Evolutionary conservation across 1,140 invertebrate genomes (phyloP), one percentile per base, ranked within the genome.

Genomic region (Panonychus citri): DNA sequence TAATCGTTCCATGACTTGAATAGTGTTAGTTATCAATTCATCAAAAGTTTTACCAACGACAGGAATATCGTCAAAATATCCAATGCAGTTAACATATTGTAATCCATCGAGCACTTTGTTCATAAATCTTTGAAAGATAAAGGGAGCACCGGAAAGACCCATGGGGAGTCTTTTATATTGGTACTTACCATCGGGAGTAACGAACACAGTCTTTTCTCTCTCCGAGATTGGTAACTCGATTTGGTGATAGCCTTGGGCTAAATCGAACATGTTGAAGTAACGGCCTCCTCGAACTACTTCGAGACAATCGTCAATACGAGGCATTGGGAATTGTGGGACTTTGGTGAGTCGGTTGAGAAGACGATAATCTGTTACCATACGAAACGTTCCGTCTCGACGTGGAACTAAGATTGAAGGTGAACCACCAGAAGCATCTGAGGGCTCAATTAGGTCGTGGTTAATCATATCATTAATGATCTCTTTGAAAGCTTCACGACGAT

Each of bases 261-360:
- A 62, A 65, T 76, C 73, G 0, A 77, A 61, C 0, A 64, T 66
- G 0, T 63, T 63, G 54, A 73, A 75, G 34, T 66, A 66, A 8
- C 57, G 66, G 3, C 63, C 62, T 2, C 67, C 69, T 1, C 59
- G 21, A 0, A 76, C 55, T 3, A 53, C 56, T 28, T 66, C 60
- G 1, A 76, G 56, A 17, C 21, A 28, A 7, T 63, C 60, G 13
- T 72, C 69, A n/a, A 76, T 70, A 7, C 62, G 50, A 1, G 71
- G 72, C 5, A 77, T 58, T 60, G 76, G 73, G 63, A 69, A 77
- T 42, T 60, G 64, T 60, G 76, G 71, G 54, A 64, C 62, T 0
- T 66, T 63, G 0, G 66, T 74, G 0, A 54, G 64, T 54, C 21
- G 8, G 61, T 77, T 76, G 21, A 77, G 50, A 17, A 51, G 28